phyloP scores from a whole-genome alignment of 2,797 vertebrate genomes.

The Pangasius mekongensis region DNA sequence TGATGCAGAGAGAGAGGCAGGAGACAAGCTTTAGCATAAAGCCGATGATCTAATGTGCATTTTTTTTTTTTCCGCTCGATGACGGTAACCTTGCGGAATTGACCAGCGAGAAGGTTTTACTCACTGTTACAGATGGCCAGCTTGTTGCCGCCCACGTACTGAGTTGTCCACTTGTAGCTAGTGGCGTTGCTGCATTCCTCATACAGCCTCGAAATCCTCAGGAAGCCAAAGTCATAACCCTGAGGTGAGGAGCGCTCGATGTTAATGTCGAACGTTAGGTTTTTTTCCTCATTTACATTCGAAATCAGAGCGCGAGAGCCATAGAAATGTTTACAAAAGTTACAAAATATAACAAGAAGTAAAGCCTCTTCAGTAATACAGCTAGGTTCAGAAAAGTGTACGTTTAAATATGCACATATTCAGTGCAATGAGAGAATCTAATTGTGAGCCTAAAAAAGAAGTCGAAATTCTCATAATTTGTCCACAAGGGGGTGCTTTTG shows the following conservation, averaged over 20 bases:
- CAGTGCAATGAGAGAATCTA: not conserved
- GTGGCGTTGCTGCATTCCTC: constrained; percentile 73
- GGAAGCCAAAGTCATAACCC: constrained; percentile 78
- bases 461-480: not conserved
- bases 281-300: not conserved
- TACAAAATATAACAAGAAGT: not conserved
- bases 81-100: not conserved
- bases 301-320: not conserved
- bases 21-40: not conserved
- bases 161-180: constrained; percentile 66
- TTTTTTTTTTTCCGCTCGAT: not conserved
- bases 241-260: constrained; percentile 42
- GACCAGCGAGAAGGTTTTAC: constrained; percentile 28
- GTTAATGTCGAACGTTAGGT: not conserved
- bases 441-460: not conserved
- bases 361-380: too few species aligned
- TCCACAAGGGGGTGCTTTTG: constrained; percentile 6
- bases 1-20: not conserved
- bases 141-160: constrained; percentile 66
- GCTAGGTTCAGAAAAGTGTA: not conserved
- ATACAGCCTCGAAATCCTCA: constrained; percentile 69
- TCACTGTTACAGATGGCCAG: constrained; percentile 77
- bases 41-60: not conserved
- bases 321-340: not conserved
- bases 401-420: not conserved